Conservation (phyloP, 2,888 invertebrate genomes). For the Ligdia adustata region DNA sequence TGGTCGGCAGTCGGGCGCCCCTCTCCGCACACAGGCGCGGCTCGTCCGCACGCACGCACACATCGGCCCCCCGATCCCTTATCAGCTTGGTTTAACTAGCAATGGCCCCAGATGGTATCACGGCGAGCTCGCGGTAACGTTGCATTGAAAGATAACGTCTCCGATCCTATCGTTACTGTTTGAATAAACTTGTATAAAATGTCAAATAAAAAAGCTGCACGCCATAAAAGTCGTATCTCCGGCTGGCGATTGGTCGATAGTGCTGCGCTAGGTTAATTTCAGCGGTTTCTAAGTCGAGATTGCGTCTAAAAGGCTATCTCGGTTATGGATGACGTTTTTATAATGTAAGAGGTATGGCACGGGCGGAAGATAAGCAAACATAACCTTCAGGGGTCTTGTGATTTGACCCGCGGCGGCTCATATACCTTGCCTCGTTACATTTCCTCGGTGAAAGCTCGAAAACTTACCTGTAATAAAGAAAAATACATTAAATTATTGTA, state of each 20-base stretch:
- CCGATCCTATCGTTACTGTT: constrained; percentile 78
- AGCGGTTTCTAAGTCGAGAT: constrained; percentile 41
- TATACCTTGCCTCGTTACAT: neutral
- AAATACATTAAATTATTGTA: neutral
- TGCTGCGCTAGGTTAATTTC: constrained; percentile 44
- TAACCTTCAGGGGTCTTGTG: constrained; percentile 5
- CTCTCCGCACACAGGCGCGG: constrained; percentile 61
- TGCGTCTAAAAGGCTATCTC: constrained; percentile 36
- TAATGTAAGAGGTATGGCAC: constrained; percentile 17
- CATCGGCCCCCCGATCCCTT: constrained; percentile 67
- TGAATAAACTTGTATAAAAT: constrained; percentile 84
- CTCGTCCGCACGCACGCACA: constrained; percentile 56
- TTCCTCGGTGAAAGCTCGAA: neutral
- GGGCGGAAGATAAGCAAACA: constrained; percentile 12
- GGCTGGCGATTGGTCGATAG: constrained; percentile 68
- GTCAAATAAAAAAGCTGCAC: constrained; percentile 81
- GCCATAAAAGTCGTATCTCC: constrained; percentile 71
- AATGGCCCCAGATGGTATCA: constrained; percentile 81
- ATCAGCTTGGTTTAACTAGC: constrained; percentile 82
- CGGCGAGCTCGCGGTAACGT: constrained; percentile 80
- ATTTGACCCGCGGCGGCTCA: constrained; percentile 1
- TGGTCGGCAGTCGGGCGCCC: constrained; percentile 60
- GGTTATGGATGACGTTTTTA: constrained; percentile 34
- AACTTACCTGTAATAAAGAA: constrained; percentile 22
- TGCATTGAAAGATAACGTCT: constrained; percentile 84